These are phyloP conservation scores for Progne subis DNA, from an alignment of 2,113 vertebrate species.

Conservation along the genomic window DNA sequence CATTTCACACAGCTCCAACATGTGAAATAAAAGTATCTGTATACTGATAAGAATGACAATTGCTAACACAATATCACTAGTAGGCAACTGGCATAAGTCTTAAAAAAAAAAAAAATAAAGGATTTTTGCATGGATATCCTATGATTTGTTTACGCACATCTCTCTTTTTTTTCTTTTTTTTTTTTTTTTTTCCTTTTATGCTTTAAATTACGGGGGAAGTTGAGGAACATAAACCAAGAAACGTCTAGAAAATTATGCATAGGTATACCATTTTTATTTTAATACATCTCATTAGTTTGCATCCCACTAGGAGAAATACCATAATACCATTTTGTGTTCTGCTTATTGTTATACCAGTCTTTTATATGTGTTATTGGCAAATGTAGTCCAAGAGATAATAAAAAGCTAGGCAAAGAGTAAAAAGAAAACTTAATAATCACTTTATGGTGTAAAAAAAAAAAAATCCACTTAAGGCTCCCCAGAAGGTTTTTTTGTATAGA, in stretches of 20 bases:
- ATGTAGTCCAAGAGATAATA: conserved; percentile 78
- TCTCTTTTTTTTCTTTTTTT: conserved; percentile 3
- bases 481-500: conserved; percentile 78
- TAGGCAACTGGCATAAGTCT: conserved; percentile 77
- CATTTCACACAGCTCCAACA: conserved; percentile 74
- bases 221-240: conserved; percentile 71
- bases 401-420: conserved; percentile 79
- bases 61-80: conserved; percentile 75
- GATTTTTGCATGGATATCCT: conserved; percentile 70
- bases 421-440: conserved; percentile 83
- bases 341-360: conserved; percentile 74
- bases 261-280: conserved; percentile 81
- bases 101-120: conserved; percentile 43
- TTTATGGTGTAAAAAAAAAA: conserved; percentile 81
- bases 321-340: conserved; percentile 54
- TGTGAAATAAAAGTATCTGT: conserved; percentile 78
- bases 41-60: conserved; percentile 81
- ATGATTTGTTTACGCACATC: conserved; percentile 71
- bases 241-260: conserved; percentile 73
- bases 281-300: conserved; percentile 80
- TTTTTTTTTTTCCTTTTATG: conserved; percentile 43
- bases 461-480: conserved; percentile 80
- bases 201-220: conserved; percentile 65
- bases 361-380: conserved; percentile 72
- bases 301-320: conserved; percentile 73